These are phyloP conservation scores for Caenorhabditis imperialis DNA, from an alignment of 2,888 invertebrate species.

Conservation along the genomic window DNA sequence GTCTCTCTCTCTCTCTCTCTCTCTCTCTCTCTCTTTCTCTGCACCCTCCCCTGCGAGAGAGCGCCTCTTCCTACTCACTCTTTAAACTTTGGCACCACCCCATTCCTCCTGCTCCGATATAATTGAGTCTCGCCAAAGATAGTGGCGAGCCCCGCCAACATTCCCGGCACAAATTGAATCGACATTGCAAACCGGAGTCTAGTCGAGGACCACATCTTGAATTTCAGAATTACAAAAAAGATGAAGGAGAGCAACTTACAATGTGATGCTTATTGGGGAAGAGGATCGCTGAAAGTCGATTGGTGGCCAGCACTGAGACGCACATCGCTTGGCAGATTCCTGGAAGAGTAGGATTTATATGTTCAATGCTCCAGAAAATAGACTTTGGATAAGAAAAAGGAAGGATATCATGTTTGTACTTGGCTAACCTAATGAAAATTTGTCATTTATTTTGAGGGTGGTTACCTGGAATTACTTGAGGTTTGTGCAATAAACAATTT, in stretches of 20 bases:
- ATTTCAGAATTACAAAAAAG: background rate
- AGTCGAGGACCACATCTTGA: conserved; percentile 31
- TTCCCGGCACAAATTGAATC: conserved; percentile 42
- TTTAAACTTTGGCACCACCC: conserved; percentile 30
- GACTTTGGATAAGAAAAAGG: too few relatives aligned
- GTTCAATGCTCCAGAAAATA: too few relatives aligned
- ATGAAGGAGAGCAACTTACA: conserved; percentile 2
- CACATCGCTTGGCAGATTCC: conserved; percentile 52
- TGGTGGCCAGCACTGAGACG: conserved; percentile 45
- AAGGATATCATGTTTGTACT: too few relatives aligned
- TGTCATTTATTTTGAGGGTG: too few relatives aligned
- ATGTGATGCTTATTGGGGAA: conserved; percentile 26
- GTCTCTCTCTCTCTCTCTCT: too few relatives aligned
- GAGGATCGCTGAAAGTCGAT: conserved; percentile 44
- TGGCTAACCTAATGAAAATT: too few relatives aligned
- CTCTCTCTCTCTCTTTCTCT: too few relatives aligned
- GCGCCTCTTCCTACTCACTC: too few relatives aligned
- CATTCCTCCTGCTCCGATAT: conserved; percentile 27
- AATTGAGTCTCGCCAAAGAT: conserved; percentile 15
- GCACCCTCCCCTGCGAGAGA: too few relatives aligned
- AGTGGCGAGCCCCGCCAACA: conserved; percentile 28
- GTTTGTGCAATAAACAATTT: too few relatives aligned
- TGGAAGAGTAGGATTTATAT: too few relatives aligned
- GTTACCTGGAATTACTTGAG: too few relatives aligned
- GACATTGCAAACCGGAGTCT: conserved; percentile 32